Conservation (phyloP, 2,888 invertebrate genomes). For the Apotomis turbidana region DNA sequence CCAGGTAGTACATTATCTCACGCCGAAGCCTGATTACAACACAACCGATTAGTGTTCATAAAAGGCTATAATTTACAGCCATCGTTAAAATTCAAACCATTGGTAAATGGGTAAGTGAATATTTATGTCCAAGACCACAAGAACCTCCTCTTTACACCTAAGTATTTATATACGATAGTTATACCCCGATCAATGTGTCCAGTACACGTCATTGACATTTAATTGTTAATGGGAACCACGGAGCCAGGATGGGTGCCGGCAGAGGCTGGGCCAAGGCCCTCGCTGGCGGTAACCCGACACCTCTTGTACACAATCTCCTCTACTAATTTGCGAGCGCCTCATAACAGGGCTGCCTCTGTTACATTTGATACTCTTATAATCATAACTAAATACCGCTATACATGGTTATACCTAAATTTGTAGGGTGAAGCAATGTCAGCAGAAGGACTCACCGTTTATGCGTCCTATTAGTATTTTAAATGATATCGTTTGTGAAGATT, state of each 20-base stretch:
- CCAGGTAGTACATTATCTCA: slow-evolving; percentile 9
- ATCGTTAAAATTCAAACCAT: slow-evolving; percentile 25
- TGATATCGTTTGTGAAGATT: too few species aligned
- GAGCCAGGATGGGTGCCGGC: slow-evolving; percentile 37
- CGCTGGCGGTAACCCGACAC: slow-evolving; percentile 71
- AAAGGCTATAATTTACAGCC: slow-evolving; percentile 26
- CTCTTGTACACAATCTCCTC: slow-evolving; percentile 76
- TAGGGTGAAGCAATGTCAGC: slow-evolving; percentile 20
- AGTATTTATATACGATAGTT: slow-evolving; percentile 4
- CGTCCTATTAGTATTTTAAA: too few species aligned
- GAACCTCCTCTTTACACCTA: slow-evolving; percentile 17
- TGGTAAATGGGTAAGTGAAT: slow-evolving; percentile 29
- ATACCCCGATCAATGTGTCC: slow-evolving; percentile 11
- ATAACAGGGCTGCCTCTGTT: slow-evolving; percentile 58
- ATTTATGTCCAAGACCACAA: slow-evolving; percentile 18
- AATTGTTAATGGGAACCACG: slow-evolving; percentile 28
- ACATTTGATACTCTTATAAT: slow-evolving; percentile 14
- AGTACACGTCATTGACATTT: slow-evolving; percentile 16
- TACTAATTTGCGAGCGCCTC: slow-evolving; percentile 69
- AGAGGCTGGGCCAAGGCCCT: slow-evolving; percentile 63
- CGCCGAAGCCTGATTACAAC: slow-evolving; percentile 9
- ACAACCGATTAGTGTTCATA: slow-evolving; percentile 26
- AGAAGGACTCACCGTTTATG: not conserved
- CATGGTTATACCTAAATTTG: not conserved
- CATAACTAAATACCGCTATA: slow-evolving; percentile 19